phyloP scores from a whole-genome alignment of 2,888 invertebrate genomes.

The Nycteola revayana region DNA sequence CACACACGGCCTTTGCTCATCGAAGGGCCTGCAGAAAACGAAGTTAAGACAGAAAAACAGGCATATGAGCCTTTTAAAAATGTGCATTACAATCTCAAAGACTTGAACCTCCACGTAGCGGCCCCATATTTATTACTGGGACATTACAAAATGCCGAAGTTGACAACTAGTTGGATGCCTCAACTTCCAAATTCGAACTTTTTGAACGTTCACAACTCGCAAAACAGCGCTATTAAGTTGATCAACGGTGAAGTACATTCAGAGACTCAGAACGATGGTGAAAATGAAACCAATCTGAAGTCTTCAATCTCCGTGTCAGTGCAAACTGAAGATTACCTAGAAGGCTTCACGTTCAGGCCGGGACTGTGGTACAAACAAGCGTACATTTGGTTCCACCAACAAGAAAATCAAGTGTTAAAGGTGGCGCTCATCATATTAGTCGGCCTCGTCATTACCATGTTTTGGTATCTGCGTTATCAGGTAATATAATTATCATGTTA shows the following conservation, averaged over 20 bases:
- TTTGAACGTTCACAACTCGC: conserved; percentile 45
- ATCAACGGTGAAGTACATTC: conserved; percentile 68
- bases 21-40: conserved; percentile 84
- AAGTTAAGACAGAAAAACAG: conserved; percentile 43
- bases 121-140: conserved; percentile 81
- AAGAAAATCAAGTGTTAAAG: conserved; percentile 89
- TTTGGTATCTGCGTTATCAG: conserved; percentile 89
- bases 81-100: conserved; percentile 69
- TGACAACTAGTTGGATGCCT: conserved; percentile 73
- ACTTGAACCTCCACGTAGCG: conserved; percentile 65
- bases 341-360: conserved; percentile 62
- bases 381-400: conserved; percentile 86
- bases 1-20: conserved; percentile 86
- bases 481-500: too few species aligned
- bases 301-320: conserved; percentile 76
- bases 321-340: conserved; percentile 82
- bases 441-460: conserved; percentile 86
- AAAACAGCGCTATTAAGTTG: conserved; percentile 51
- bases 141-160: conserved; percentile 87
- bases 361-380: conserved; percentile 66
- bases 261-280: conserved; percentile 56
- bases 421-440: conserved; percentile 85
- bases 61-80: conserved; percentile 77
- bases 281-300: conserved; percentile 70
- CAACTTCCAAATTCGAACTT: conserved; percentile 60